Base-by-base conservation (phyloP, 2,797 vertebrate genomes). In the Dendrocincla fuliginosa region DNA sequence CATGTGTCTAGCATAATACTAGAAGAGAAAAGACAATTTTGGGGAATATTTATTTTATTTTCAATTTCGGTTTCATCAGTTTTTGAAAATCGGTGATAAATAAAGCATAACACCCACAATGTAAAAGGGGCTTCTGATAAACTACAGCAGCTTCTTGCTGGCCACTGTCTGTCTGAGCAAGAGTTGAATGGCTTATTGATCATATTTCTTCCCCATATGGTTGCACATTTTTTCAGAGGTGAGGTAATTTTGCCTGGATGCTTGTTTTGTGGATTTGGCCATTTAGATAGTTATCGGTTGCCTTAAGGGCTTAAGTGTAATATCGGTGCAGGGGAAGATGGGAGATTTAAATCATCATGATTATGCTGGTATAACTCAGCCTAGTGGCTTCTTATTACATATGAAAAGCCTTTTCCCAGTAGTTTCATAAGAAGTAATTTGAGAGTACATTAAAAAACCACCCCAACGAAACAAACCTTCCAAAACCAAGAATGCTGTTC, bases 221-320 rank as follows among this genome's bases (percentile, higher is more conserved):
- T 60, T 89, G 65, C 52, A 37, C 49, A 8, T 84, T 94, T 93
- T 94, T 94, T 42, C 0, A 5, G 81, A 77, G 86, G 15, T 82
- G 86, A 90, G 84, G 88, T 94, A 90, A 84, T 95, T 89, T 50
- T 89, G 84, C 56, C 74, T 79, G 25, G 75, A 30, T 76, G 9
- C 67, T 93, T 63, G 78, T 88, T 93, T 52, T 85, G 81, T 90
- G 81, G 78, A 46, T 90, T 92, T 92, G 94, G 73, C 80, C 88
- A 50, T 92, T 92, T 76, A 53, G 57, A 69, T 68, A 35, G 35
- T 77, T 95, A 50, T 78, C 39, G 11, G 35, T 15, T 94, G 67
- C 91, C 87, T 93, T 90, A 89, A 88, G 59, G 69, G 85, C 95
- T 91, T 95, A 93, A 95, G 57, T 84, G 84, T 91, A 94, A 68